Evolutionary conservation across 2,888 invertebrate genomes (phyloP).

Genomic region (Mesorhabditis belari): DNA sequence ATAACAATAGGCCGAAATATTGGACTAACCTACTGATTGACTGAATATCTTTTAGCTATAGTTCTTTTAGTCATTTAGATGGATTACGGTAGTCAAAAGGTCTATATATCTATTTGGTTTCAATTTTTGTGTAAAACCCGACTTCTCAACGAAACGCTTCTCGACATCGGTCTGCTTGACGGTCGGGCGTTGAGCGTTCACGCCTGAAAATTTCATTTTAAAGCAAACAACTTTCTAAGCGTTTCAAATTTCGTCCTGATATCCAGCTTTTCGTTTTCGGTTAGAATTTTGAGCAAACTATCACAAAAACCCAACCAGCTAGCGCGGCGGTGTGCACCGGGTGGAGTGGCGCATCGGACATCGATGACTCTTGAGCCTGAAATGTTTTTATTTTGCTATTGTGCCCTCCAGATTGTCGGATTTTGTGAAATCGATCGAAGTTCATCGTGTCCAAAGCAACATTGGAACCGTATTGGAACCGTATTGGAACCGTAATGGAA

Average conservation of each 20-base stretch:
- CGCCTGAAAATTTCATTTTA: not conserved
- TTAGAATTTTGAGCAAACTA: not conserved
- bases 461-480: no score
- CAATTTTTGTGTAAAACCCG: no score
- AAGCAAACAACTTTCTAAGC: not conserved
- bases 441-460: no score
- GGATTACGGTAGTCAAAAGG: no score
- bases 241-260: not conserved
- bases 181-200: conserved; percentile 15
- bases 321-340: not conserved
- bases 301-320: not conserved
- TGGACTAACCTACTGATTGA: no score
- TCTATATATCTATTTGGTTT: no score
- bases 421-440: no score
- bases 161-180: conserved; percentile 20
- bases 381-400: not conserved
- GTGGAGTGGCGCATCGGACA: not conserved
- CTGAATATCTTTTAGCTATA: no score
- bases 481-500: no score
- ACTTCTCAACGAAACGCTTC: conserved; percentile 26
- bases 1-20: no score
- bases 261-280: not conserved
- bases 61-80: no score
- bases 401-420: no score
- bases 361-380: conserved; percentile 19